phyloP scores from a whole-genome alignment of 2,113 vertebrate genomes.

The Triplophysa tibetana region DNA sequence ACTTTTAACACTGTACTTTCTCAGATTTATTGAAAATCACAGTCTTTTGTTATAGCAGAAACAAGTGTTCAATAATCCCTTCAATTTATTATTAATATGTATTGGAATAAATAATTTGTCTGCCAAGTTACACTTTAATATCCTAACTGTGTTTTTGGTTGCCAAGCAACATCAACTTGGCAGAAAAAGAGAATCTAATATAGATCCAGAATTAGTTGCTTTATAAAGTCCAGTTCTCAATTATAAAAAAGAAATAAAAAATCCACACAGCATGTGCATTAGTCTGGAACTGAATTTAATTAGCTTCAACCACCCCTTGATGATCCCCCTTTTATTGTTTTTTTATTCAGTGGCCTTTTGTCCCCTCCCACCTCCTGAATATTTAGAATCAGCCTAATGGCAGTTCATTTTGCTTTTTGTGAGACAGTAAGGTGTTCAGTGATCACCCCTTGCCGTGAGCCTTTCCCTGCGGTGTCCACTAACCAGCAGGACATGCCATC shows the following conservation, averaged over 20 bases:
- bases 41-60: no score
- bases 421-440: constrained; percentile 65
- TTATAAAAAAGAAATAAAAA: not conserved
- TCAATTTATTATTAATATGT: no score
- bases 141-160: no score
- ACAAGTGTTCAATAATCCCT: no score
- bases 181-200: no score
- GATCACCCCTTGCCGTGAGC: constrained; percentile 65
- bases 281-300: constrained; percentile 14
- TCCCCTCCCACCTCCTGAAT: constrained; percentile 4
- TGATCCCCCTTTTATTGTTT: constrained; percentile 19
- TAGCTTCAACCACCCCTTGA: constrained; percentile 10
- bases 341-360: constrained; percentile 27
- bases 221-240: not conserved
- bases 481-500: constrained; percentile 65
- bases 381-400: constrained; percentile 70
- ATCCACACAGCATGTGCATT: not conserved
- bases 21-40: no score
- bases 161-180: no score
- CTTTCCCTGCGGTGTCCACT: constrained; percentile 59
- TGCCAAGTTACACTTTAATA: no score
- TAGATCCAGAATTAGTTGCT: not conserved
- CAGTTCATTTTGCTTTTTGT: constrained; percentile 67
- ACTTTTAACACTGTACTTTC: no score
- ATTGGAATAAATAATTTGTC: no score